phyloP scores from a whole-genome alignment of 35 echinoderm and acorn worm genomes.

The Stichopus chloronotus region DNA sequence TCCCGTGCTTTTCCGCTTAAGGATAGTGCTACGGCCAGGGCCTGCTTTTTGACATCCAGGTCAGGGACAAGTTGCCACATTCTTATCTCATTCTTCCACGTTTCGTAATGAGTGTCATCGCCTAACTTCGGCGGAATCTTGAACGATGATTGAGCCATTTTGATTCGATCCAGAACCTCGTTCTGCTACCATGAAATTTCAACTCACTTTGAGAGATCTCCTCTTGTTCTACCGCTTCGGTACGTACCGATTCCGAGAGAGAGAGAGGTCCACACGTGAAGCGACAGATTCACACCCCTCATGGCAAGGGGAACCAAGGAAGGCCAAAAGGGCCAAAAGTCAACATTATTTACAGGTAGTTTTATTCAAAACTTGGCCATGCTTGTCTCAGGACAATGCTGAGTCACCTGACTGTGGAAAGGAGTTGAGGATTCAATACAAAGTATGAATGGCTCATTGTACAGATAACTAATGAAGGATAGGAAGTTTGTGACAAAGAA shows the following conservation, averaged over 20 bases:
- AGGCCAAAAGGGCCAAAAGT: too few species aligned
- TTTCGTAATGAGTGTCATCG: conserved; percentile 42
- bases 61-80: conserved; percentile 48
- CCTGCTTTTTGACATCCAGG: conserved; percentile 5
- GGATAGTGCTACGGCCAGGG: conserved; percentile 42
- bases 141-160: conserved; percentile 25
- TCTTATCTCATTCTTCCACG: conserved; percentile 52
- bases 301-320: background rate
- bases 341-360: too few species aligned
- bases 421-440: too few species aligned
- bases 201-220: background rate
- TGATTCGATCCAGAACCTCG: conserved; percentile 24
- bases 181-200: too few species aligned
- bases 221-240: background rate
- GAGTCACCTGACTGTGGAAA: too few species aligned
- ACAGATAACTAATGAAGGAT: too few species aligned
- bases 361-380: too few species aligned
- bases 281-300: too few species aligned
- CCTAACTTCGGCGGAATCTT: conserved; percentile 55
- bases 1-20: conserved; percentile 30
- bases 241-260: conserved; percentile 4
- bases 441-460: too few species aligned
- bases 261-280: background rate
- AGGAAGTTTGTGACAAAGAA: too few species aligned
- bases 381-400: too few species aligned